Evolutionary conservation across 2,888 invertebrate species (phyloP), one percentile per base, ranked within the genome.

Genomic region (Tachina lurida): DNA sequence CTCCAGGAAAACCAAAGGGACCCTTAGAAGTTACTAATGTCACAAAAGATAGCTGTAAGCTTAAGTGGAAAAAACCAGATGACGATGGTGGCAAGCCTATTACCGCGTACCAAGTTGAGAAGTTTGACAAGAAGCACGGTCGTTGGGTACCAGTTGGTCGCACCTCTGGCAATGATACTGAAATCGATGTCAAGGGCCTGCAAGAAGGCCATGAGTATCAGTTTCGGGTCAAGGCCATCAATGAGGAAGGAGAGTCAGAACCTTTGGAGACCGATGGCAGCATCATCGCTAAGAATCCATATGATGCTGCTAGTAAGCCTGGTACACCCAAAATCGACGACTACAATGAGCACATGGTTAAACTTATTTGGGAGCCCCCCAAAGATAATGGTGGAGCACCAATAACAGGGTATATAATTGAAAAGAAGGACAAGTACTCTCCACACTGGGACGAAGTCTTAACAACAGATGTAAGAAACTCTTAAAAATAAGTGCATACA

Each of bases 361-460:
- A 97, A 92, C 95, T 99, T 77, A 95, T 96, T 63, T 99, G 99
- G 99, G 95, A 96, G 0, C 96, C 97, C 90, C 99, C 99, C 3
- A 95, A 97, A 87, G 96, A 97, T 90, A 98, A 99, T 93, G 99
- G 99, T 67, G 99, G 99, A 22, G 97, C 98, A 17, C 98, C 98
- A 1, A 97, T 99, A 90, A 96, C 96, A n/a, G 98, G 98, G n/a
- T 99, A 99, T 91, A 94, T 98, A 75, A 96, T 98, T 90, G 98
- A 98, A 93, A 97, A 97, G 89, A 95, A 97, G 89, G 98, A 97
- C 93, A 95, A 96, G 88, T 97, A 96, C 88, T 96, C 97, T 89
- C 96, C 97, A 0, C 94, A 96, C 31, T 98, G 98, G 98, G 97
- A 97, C 90, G 97, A 97, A 93, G 95, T 97, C 87, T 94, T 96